Evolutionary conservation across 2,797 vertebrate species (phyloP), one percentile per base, ranked within the genome.

Genomic region (Epinephelus coioides): DNA sequence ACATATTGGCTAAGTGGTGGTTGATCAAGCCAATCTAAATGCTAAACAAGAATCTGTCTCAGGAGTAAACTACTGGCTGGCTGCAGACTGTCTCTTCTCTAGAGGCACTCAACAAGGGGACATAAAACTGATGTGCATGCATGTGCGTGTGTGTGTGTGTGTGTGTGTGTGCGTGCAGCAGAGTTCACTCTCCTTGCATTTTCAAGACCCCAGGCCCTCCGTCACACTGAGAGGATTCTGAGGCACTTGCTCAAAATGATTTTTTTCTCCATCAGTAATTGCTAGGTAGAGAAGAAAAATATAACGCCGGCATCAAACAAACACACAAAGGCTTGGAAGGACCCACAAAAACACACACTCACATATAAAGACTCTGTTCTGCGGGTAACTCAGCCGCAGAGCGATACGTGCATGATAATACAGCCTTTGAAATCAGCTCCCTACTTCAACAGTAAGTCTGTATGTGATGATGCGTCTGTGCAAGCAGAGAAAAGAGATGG

Each of bases 1-100:
- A 79, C 1, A 61, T 15, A 83, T 50, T 66, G 76, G 83, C 81
- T 87, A 91, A 91, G 85, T 91, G 88, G 82, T 88, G 84, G 86
- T 91, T 93, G 85, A 93, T 93, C 89, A 93, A 89, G 89, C 88
- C 92, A 91, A 92, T 94, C 92, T 94, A 92, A 93, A 94, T 94
- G 93, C 92, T 94, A 93, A 94, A 92, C 91, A 92, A 94, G 87
- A 88, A 78, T 76, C 78, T 79, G 81, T 91, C 92, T 87, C 82
- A 74, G 81, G 86, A 81, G 88, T 89, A 92, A 92, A 93, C 78
- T 70, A 76, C 84, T 69, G 71, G 82, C 86, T 88, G 79, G 81
- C 88, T 91, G 89, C 90, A 90, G 86, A 88, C 86, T 72, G 83
- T 89, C 86, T 86, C 57, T 73, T 90, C 90, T 88, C 85, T 73